Base-by-base conservation (phyloP, 2,797 vertebrate genomes). In the Halcyon leucocephala region DNA sequence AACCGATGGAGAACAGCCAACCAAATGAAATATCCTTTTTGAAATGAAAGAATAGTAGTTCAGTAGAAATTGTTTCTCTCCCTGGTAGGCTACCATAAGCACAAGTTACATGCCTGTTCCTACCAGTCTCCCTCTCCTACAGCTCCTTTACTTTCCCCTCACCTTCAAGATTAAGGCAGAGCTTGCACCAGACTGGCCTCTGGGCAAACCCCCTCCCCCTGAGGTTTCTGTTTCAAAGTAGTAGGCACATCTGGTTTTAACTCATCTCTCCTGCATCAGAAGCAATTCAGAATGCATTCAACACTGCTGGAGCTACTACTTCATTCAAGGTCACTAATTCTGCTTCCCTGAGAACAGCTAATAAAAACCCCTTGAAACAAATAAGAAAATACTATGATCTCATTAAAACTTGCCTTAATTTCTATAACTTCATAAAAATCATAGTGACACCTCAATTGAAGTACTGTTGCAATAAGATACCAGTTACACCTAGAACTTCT, bases 231-330 rank as follows among this genome's bases (percentile, higher is more conserved):
- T 39, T 46, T 74, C 37, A 13, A 51, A 73, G 21, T 22, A 48
- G 22, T 4, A 57, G 0, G 9, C 3, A 1, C 20, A 49, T 41
- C 54, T 57, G 2, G 0, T 8, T 89, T 92, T 90, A 48, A 69
- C 35, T 62, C 42, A 24, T 35, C 52, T 73, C 35, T 83, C 25
- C 69, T 18, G 8, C 71, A 66, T 58, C 29, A 64, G 19, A 65
- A 89, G 21, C 26, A 60, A 64, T 13, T 82, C 62, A 70, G 37
- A 90, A 90, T 2, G 16, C 18, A 4, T 12, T 54, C 49, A 25
- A 61, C 29, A 73, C 22, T 48, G 37, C 29, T 9, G 2, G 12
- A 89, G 25, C 44, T 65, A 65, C 20, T 51, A 11, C 37, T 91
- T 41, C 42, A 73, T 66, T 52, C 42, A 72, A 66, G 4, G 2